Conservation (phyloP, 2,797 vertebrate genomes). For the Taeniopygia guttata region DNA sequence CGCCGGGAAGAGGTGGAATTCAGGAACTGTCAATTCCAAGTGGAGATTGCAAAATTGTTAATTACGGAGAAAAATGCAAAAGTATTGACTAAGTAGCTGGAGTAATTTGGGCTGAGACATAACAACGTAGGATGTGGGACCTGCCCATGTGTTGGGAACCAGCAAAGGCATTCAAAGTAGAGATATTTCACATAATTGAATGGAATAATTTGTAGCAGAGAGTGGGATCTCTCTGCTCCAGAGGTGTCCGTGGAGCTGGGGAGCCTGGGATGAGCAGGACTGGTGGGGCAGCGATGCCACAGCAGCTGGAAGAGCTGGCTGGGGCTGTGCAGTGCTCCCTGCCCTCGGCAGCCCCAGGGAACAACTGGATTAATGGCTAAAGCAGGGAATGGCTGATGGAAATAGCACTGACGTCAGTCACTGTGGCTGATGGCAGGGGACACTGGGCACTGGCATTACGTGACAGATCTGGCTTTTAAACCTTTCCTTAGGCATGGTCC, state of each 20-base stretch:
- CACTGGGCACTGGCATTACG: background rate
- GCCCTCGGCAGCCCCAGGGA: background rate
- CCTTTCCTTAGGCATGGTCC: background rate
- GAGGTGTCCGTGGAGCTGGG: background rate
- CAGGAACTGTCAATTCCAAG: background rate
- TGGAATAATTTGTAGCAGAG: background rate
- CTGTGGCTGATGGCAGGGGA: background rate
- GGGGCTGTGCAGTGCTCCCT: background rate
- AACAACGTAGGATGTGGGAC: background rate
- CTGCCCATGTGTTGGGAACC: background rate
- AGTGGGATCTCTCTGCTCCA: rapidly evolving
- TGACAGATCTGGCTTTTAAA: background rate
- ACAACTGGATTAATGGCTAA: constrained; percentile 30
- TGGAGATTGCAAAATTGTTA: constrained; percentile 15
- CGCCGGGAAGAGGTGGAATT: background rate
- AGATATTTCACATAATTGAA: background rate
- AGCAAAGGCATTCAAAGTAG: background rate
- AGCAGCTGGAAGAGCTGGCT: background rate
- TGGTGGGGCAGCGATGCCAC: background rate
- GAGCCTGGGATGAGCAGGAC: background rate
- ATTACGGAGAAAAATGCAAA: constrained; percentile 37
- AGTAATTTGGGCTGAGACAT: background rate
- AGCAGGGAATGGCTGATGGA: constrained; percentile 7
- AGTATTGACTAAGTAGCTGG: background rate
- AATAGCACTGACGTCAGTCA: constrained; percentile 34